Evolutionary conservation across 92 coral and sea anemone genomes (phyloP).

Genomic region (Epizoanthus ramosus): DNA sequence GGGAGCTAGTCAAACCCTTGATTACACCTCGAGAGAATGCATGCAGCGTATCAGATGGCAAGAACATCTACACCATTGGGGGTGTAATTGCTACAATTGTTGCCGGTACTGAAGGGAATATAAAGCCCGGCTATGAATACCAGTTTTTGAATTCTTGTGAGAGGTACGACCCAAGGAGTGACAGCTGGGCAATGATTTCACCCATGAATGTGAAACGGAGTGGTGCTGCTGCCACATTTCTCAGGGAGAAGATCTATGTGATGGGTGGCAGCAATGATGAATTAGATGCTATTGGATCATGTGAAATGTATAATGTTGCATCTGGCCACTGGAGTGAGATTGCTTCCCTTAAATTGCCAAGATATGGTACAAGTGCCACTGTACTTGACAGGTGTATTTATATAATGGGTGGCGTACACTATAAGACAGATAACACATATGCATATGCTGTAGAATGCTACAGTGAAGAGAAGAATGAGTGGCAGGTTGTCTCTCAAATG

Average conservation of each 20-base stretch:
- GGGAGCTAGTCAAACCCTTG: not conserved
- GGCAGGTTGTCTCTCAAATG: too few relatives aligned
- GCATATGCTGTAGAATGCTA: too few relatives aligned
- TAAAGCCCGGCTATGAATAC: not conserved
- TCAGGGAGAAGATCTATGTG: not conserved
- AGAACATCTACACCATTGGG: not conserved
- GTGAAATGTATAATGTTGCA: not conserved
- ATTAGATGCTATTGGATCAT: not conserved
- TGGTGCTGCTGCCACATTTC: not conserved
- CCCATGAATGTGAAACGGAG: not conserved
- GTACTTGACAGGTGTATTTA: too few relatives aligned
- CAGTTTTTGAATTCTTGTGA: not conserved
- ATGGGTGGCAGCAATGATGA: not conserved
- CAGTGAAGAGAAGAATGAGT: too few relatives aligned
- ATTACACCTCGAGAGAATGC: not conserved
- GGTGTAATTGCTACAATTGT: not conserved
- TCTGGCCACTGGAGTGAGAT: not conserved
- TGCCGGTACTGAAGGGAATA: not conserved
- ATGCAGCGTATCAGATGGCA: slow-evolving; percentile 11
- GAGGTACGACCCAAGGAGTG: not conserved
- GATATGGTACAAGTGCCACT: too few relatives aligned
- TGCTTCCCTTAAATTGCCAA: not conserved
- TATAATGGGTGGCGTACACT: too few relatives aligned
- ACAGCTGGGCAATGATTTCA: slow-evolving; percentile 7
- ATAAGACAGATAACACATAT: too few relatives aligned